phyloP scores from a whole-genome alignment of 2,888 invertebrate species.

The Mythimna impura region DNA sequence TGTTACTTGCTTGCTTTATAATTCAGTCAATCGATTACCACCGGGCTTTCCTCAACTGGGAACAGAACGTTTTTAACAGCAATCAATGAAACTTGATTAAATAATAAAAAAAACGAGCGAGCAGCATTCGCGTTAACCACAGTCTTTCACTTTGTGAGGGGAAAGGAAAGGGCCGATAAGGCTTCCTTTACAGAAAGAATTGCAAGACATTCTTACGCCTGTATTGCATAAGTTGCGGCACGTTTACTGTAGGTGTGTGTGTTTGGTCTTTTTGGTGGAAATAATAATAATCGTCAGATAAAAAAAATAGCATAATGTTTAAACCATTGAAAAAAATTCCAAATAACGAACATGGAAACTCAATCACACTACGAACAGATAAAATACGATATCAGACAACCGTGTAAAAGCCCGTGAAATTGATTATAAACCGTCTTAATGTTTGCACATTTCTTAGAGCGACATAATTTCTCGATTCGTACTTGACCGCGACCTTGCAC shows the following conservation, averaged over 20 bases:
- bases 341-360: not conserved
- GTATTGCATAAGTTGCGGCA: constrained; percentile 5
- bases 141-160: not conserved
- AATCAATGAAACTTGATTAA: constrained; percentile 20
- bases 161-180: constrained; percentile 2
- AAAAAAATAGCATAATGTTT: not conserved
- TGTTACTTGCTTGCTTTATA: constrained; percentile 33
- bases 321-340: not conserved
- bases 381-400: constrained; percentile 1
- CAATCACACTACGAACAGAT: not conserved
- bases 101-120: constrained; percentile 7
- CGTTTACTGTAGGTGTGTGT: not conserved
- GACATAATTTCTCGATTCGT: constrained; percentile 50
- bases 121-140: not conserved
- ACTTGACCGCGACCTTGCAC: constrained; percentile 72
- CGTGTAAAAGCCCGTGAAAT: not conserved
- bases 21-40: constrained; percentile 42
- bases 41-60: constrained; percentile 3
- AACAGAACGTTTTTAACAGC: not conserved
- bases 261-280: not conserved
- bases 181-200: constrained; percentile 8
- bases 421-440: constrained; percentile 1
- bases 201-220: constrained; percentile 1
- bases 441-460: constrained; percentile 12
- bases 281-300: not conserved